Conservation (phyloP, 1,140 invertebrate genomes). For the Meteorus sp. region DNA sequence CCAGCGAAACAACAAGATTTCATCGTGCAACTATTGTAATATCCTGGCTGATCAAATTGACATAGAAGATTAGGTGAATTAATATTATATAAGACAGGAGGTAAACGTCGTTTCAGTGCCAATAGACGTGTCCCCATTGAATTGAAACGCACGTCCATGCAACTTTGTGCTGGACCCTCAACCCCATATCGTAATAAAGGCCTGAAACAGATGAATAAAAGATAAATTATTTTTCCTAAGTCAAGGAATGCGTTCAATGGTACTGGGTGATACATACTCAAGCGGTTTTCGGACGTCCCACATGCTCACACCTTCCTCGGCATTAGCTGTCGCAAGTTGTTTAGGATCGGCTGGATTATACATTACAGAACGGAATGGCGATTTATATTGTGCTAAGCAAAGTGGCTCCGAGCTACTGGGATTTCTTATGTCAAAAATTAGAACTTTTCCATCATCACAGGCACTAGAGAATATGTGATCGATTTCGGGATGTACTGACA, state of each 20-base stretch:
- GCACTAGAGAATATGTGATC: constrained; percentile 84
- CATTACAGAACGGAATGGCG: constrained; percentile 87
- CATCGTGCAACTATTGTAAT: constrained; percentile 97
- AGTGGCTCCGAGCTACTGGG: constrained; percentile 65
- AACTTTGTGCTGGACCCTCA: constrained; percentile 71
- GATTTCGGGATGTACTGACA: constrained; percentile 83
- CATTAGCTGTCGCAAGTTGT: constrained; percentile 85
- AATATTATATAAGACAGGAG: constrained; percentile 80
- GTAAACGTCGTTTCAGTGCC: constrained; percentile 79
- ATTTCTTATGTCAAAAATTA: constrained; percentile 82
- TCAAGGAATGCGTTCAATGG: background rate
- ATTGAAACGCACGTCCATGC: constrained; percentile 92
- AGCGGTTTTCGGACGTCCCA: constrained; percentile 87
- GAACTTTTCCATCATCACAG: constrained; percentile 85
- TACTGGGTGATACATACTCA: constrained; percentile 65
- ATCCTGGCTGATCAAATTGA: constrained; percentile 88
- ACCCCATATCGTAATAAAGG: constrained; percentile 72
- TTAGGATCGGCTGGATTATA: constrained; percentile 84
- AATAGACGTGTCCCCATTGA: constrained; percentile 75
- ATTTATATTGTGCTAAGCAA: constrained; percentile 67
- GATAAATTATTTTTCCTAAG: constrained; percentile 1
- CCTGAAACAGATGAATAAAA: constrained; percentile 50
- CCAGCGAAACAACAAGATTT: constrained; percentile 96
- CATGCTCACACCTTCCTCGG: constrained; percentile 82
- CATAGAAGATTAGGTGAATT: constrained; percentile 69